These are phyloP conservation scores for Chrysoperla carnea DNA, from an alignment of 1,140 invertebrate species.

Conservation along the genomic window DNA sequence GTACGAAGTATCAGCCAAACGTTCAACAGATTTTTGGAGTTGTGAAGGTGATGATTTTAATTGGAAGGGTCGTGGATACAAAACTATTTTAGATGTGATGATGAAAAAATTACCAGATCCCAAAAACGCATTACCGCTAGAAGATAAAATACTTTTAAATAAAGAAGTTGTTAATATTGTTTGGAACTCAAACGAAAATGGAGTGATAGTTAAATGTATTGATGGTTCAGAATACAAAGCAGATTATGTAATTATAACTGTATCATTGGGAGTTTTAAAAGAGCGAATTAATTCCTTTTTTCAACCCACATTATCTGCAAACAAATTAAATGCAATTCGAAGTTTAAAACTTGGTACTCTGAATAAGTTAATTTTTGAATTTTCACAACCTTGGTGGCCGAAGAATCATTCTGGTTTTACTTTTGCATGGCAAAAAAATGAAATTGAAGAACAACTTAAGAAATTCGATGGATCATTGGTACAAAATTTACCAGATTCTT, in stretches of 20 bases:
- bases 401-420: conserved; percentile 24
- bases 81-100: conserved; percentile 34
- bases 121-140: conserved; percentile 9
- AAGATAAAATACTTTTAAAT: conserved; percentile 23
- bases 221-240: conserved; percentile 36
- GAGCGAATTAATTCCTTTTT: conserved; percentile 36
- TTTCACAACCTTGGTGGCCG: conserved; percentile 41
- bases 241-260: conserved; percentile 47
- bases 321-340: conserved; percentile 40
- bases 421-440: conserved; percentile 31
- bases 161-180: conserved; percentile 28
- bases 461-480: too few relatives aligned
- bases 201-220: conserved; percentile 27
- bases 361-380: conserved; percentile 60
- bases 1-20: conserved; percentile 35
- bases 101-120: conserved; percentile 21
- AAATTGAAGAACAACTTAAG: conserved; percentile 12
- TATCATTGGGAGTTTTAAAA: conserved; percentile 51
- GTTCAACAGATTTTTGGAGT: conserved; percentile 30
- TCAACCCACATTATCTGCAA: conserved; percentile 32
- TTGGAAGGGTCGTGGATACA: conserved; percentile 43
- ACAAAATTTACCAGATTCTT: too few relatives aligned
- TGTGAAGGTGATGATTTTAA: conserved; percentile 37
- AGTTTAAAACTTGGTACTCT: conserved; percentile 48
- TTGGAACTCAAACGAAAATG: conserved; percentile 17